Evolutionary conservation across 35 echinoderm and acorn worm genomes (phyloP).

Genomic region (Lytechinus variegatus): DNA sequence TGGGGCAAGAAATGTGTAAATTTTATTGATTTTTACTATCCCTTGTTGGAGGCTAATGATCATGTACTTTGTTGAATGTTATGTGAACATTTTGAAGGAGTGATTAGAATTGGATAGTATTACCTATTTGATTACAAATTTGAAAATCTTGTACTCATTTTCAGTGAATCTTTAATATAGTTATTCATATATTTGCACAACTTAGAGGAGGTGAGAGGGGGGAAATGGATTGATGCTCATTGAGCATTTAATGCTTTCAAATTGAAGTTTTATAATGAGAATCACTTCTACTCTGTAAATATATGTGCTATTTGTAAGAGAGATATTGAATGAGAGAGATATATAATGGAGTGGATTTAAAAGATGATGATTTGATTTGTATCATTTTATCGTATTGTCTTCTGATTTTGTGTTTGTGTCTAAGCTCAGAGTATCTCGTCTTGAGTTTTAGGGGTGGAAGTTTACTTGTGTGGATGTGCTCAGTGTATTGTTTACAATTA

Average conservation of each 20-base stretch:
- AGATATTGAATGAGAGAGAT: neutral
- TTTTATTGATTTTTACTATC: neutral
- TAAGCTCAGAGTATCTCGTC: neutral
- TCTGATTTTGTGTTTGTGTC: neutral
- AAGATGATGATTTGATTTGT: neutral
- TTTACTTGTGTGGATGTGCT: neutral
- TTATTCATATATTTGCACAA: neutral
- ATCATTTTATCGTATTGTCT: slow-evolving; percentile 14
- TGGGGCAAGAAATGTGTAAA: neutral
- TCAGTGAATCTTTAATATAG: neutral
- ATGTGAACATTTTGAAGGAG: neutral
- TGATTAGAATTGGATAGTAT: neutral
- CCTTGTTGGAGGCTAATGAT: neutral
- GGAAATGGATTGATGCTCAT: neutral
- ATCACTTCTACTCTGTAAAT: neutral
- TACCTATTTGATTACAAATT: neutral
- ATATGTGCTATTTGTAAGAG: neutral
- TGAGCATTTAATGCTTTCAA: neutral
- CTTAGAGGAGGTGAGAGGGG: neutral
- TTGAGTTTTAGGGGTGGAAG: neutral
- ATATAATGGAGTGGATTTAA: neutral
- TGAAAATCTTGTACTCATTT: neutral
- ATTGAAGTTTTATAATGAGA: neutral
- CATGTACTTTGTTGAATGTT: neutral
- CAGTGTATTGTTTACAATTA: neutral